A percentile compares a stretch with the other conserved stretches of the same genome.
These are phyloP conservation scores for Clupea harengus DNA, from an alignment of 2,113 vertebrate species.

Conservation along the genomic window DNA sequence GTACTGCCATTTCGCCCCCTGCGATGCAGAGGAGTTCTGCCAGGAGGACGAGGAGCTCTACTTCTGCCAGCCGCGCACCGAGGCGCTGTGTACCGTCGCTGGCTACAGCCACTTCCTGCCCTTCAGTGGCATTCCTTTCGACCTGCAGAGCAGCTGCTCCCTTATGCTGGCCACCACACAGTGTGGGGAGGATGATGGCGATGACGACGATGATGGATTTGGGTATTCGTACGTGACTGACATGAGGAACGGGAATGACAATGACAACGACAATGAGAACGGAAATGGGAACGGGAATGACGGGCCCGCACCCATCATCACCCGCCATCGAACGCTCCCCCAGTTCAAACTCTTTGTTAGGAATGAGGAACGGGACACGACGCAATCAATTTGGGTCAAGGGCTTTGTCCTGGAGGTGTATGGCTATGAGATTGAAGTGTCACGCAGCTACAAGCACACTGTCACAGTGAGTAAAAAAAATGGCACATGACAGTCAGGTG, in stretches of 20 bases:
- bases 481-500: background rate
- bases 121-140: constrained; percentile 85
- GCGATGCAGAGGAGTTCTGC: constrained; percentile 86
- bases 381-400: constrained; percentile 91
- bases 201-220: constrained; percentile 23
- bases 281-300: background rate
- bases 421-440: constrained; percentile 85
- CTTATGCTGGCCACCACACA: constrained; percentile 81
- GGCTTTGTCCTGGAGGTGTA: constrained; percentile 87
- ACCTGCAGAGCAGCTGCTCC: constrained; percentile 92
- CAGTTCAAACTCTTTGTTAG: constrained; percentile 78
- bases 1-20: constrained; percentile 83
- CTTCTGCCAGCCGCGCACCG: constrained; percentile 82
- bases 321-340: constrained; percentile 66
- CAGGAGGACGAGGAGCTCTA: constrained; percentile 81
- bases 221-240: constrained; percentile 28
- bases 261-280: background rate
- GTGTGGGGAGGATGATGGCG: constrained; percentile 51
- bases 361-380: constrained; percentile 90
- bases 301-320: background rate
- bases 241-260: background rate
- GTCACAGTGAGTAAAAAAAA: constrained; percentile 80
- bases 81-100: constrained; percentile 84
- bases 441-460: constrained; percentile 90
- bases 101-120: constrained; percentile 94